Conservation (phyloP, 2,888 invertebrate species). For the Fabriciana adippe region DNA sequence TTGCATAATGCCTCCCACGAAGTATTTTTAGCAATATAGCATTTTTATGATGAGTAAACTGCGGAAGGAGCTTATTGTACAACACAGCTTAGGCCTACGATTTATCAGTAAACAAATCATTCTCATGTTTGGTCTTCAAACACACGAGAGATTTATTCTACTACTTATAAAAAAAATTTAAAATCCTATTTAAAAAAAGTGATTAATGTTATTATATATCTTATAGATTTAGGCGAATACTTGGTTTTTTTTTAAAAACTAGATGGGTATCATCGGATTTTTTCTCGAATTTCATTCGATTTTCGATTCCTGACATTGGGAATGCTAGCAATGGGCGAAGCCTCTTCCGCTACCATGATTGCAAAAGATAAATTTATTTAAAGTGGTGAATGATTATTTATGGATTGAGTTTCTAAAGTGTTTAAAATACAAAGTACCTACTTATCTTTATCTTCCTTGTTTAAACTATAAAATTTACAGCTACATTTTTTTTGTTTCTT, state of each 20-base stretch:
- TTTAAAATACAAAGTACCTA: too few species aligned
- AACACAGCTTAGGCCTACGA: slow-evolving; percentile 9
- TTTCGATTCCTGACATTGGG: not conserved
- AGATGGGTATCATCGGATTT: too few species aligned
- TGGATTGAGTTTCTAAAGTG: too few species aligned
- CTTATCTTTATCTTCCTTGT: too few species aligned
- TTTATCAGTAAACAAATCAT: slow-evolving; percentile 20
- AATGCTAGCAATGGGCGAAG: too few species aligned
- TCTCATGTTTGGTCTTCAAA: slow-evolving; percentile 4
- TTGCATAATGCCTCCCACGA: slow-evolving; percentile 81
- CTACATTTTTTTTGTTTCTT: not conserved
- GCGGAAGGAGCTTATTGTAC: slow-evolving; percentile 26
- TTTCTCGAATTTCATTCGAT: not conserved
- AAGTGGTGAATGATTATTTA: too few species aligned
- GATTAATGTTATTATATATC: not conserved
- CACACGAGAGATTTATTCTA: not conserved
- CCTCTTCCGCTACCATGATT: too few species aligned
- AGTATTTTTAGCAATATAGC: slow-evolving; percentile 54
- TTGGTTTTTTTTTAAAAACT: too few species aligned
- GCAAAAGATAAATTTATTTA: too few species aligned
- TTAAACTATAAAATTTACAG: not conserved
- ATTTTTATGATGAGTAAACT: slow-evolving; percentile 44
- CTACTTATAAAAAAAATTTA: not conserved
- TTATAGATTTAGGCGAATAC: too few species aligned
- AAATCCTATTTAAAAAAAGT: too few species aligned